Percentiles rank a stretch among this genome's conserved stretches.
These are phyloP conservation scores for Scaptomyza parva DNA, from an alignment of 2,888 invertebrate genomes.

Conservation along the genomic window DNA sequence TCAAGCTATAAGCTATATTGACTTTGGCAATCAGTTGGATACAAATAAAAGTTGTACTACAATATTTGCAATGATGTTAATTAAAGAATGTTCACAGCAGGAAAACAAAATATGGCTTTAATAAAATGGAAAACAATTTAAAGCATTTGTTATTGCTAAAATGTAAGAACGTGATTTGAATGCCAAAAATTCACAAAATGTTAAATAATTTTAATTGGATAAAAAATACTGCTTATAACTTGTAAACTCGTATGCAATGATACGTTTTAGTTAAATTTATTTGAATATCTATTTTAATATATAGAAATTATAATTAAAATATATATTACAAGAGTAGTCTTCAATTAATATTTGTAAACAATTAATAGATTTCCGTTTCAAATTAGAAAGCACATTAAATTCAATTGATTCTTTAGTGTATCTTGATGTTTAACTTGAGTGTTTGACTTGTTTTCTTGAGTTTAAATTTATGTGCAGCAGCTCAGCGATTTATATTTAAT, in stretches of 20 bases:
- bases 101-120: not conserved
- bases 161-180: not conserved
- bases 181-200: not conserved
- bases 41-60: not conserved
- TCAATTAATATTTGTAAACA: not conserved
- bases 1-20: not conserved
- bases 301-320: no score
- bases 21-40: slow-evolving; percentile 9
- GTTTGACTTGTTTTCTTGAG: slow-evolving; percentile 31
- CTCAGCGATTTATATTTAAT: slow-evolving; percentile 73
- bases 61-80: not conserved
- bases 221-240: not conserved
- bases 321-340: no score
- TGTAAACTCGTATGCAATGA: not conserved
- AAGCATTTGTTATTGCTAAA: not conserved
- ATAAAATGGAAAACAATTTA: not conserved
- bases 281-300: no score
- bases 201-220: not conserved
- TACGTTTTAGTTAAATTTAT: not conserved
- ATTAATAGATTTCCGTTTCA: not conserved
- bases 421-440: slow-evolving; percentile 5
- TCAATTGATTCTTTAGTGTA: slow-evolving; percentile 27
- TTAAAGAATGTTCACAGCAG: not conserved
- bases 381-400: not conserved
- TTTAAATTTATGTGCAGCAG: slow-evolving; percentile 69